Conservation (phyloP, 2,797 vertebrate genomes). For the Halcyon leucocephala region DNA sequence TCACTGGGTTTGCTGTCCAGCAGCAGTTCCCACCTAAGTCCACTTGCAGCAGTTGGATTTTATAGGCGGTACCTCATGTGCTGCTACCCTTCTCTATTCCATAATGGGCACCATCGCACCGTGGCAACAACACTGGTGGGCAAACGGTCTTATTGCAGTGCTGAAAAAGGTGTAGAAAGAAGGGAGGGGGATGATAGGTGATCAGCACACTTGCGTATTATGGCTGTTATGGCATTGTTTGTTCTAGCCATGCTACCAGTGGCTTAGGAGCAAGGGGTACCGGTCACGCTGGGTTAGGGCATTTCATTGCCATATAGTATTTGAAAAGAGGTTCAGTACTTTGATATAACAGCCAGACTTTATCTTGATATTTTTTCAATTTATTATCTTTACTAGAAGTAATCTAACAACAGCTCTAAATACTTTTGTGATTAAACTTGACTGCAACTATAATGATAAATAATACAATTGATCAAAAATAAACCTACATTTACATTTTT, state of each 20-base stretch:
- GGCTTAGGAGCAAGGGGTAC: background rate
- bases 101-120: background rate
- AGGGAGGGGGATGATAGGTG: accelerated
- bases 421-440: background rate
- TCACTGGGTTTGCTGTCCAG: background rate
- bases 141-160: too few species aligned
- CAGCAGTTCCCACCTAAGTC: background rate
- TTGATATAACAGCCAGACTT: background rate
- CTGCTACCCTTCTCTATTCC: background rate
- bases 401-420: background rate
- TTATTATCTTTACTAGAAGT: background rate
- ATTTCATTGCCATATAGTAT: background rate
- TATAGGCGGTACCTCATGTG: background rate
- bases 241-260: background rate
- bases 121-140: background rate
- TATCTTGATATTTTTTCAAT: background rate
- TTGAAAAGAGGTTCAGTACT: background rate
- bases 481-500: background rate
- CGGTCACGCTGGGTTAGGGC: background rate
- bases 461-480: background rate
- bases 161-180: background rate
- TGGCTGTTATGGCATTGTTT: background rate
- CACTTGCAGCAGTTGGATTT: background rate
- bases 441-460: background rate
- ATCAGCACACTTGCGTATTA: accelerated